Evolutionary conservation across 2,113 vertebrate genomes (phyloP).

Genomic region (Bubalus kerabau): DNA sequence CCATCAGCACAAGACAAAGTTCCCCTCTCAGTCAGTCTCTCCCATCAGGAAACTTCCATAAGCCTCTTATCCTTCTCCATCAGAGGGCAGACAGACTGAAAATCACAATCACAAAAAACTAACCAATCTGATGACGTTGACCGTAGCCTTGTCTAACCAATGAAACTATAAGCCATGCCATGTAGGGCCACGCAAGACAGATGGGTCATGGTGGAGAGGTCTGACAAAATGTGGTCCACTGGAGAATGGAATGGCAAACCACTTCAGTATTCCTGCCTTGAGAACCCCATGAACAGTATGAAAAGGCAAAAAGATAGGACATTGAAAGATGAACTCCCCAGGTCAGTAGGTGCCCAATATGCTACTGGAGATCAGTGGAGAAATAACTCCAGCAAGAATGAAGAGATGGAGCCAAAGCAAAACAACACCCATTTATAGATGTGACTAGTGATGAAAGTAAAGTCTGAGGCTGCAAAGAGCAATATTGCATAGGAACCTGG

Average conservation of each 20-base stretch:
- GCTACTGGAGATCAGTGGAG: background rate
- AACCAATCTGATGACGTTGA: background rate
- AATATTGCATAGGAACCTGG: background rate
- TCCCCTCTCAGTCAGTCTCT: background rate
- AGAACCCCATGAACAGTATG: background rate
- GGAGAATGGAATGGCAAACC: background rate
- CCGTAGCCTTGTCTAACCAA: background rate
- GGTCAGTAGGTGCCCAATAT: background rate
- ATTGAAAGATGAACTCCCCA: too few relatives aligned
- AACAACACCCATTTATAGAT: background rate
- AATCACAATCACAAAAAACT: background rate
- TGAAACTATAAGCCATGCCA: background rate
- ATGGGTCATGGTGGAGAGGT: background rate
- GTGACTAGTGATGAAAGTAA: background rate
- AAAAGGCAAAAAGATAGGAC: too few relatives aligned
- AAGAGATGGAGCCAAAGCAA: background rate
- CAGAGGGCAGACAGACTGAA: background rate
- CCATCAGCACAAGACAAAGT: background rate
- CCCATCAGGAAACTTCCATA: background rate
- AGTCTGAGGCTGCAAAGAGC: background rate
- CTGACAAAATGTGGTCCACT: background rate
- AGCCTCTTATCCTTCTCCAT: background rate
- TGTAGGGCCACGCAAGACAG: rapidly evolving
- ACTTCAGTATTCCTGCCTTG: background rate
- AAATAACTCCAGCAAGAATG: background rate